A percentile compares a stretch with the other conserved stretches of the same genome.
Evolutionary conservation across 1,140 invertebrate species (phyloP).

Genomic region (Thereuonema tuberculata): DNA sequence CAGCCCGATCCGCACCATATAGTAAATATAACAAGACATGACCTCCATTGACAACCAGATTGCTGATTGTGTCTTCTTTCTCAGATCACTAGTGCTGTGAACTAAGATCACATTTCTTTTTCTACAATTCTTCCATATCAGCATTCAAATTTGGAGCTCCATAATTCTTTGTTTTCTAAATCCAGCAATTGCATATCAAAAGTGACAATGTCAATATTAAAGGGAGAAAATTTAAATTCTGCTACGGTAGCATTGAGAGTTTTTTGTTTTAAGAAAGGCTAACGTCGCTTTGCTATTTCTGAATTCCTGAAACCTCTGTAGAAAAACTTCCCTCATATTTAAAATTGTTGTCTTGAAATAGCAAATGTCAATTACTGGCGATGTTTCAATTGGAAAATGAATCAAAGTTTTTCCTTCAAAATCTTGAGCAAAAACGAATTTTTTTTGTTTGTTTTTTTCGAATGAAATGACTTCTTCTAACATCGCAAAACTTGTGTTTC

Average conservation of each 20-base stretch:
- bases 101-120: background rate
- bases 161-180: background rate
- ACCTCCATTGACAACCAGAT: too few relatives aligned
- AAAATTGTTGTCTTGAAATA: background rate
- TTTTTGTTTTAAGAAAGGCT: background rate
- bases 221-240: background rate
- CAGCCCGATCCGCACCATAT: too few relatives aligned
- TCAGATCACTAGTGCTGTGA: background rate
- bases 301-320: background rate
- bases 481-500: background rate
- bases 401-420: background rate
- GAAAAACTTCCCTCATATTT: background rate
- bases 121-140: background rate
- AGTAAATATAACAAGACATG: too few relatives aligned
- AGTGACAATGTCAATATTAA: background rate
- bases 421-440: background rate
- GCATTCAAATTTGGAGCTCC: background rate
- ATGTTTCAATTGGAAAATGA: background rate
- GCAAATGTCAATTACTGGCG: background rate
- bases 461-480: background rate
- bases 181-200: background rate
- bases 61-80: background rate
- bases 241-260: background rate
- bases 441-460: background rate
- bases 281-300: background rate